phyloP scores from a whole-genome alignment of 1,140 invertebrate genomes.

The Drosophila rhopaloa region DNA sequence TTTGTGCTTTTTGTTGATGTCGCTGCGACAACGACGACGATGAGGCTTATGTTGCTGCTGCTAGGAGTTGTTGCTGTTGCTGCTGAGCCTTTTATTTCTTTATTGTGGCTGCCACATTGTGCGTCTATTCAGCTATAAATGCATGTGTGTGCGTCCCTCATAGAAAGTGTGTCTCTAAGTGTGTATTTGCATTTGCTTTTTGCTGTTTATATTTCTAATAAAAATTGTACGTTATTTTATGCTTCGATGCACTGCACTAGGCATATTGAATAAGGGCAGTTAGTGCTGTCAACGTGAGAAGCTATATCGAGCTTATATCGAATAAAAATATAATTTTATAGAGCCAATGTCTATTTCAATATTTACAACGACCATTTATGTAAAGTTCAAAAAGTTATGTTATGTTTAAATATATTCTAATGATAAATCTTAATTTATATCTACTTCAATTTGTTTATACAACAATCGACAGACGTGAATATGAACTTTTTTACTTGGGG shows the following conservation, averaged over 20 bases:
- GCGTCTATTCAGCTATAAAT: constrained; percentile 37
- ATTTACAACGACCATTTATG: no score
- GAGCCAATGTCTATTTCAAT: no score
- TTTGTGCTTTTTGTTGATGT: constrained; percentile 76
- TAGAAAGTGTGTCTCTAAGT: neutral
- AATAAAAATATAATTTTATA: neutral
- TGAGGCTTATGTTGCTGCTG: constrained; percentile 60
- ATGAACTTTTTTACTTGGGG: no score
- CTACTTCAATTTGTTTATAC: no score
- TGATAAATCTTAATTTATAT: no score
- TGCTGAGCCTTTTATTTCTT: constrained; percentile 75
- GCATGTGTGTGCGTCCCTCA: constrained; percentile 1
- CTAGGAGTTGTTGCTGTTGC: constrained; percentile 19
- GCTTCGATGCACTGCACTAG: constrained; percentile 65
- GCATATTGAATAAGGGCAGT: constrained; percentile 13
- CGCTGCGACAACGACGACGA: constrained; percentile 58
- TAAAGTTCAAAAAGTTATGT: no score
- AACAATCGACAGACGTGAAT: no score
- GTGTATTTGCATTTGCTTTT: constrained; percentile 48
- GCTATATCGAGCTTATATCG: neutral
- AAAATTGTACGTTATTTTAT: constrained; percentile 78
- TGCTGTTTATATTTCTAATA: constrained; percentile 81
- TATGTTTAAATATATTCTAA: no score
- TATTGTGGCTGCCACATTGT: constrained; percentile 66
- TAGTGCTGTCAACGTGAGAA: constrained; percentile 18